Evolutionary conservation across 2,888 invertebrate species (phyloP).

Genomic region (Sphaerophoria taeniata): DNA sequence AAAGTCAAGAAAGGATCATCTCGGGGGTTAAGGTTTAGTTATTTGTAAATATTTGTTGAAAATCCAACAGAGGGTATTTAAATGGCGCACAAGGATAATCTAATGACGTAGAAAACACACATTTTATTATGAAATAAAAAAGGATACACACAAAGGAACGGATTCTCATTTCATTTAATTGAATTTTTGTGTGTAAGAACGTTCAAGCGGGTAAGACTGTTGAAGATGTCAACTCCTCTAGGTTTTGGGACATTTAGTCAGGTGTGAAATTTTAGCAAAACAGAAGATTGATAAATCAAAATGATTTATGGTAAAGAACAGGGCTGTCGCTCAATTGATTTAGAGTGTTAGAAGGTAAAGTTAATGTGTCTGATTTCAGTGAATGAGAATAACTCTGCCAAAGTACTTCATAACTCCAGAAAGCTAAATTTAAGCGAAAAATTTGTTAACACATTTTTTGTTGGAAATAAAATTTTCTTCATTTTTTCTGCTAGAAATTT

Average conservation of each 20-base stretch:
- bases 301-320: no score
- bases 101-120: conserved; percentile 70
- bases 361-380: no score
- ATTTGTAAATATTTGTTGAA: conserved; percentile 64
- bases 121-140: conserved; percentile 50
- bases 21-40: conserved; percentile 39
- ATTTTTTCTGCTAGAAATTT: no score
- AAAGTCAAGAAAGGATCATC: conserved; percentile 21
- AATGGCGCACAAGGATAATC: conserved; percentile 22
- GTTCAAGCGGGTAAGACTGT: no score
- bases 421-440: no score
- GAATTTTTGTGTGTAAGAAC: conserved; percentile 25
- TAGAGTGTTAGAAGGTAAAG: no score
- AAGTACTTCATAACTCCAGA: no score
- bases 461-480: no score
- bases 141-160: conserved; percentile 20
- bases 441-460: no score
- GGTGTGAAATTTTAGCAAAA: conserved; percentile 31
- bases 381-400: no score
- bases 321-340: no score
- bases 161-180: conserved; percentile 70
- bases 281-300: conserved; percentile 2
- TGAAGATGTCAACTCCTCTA: no score
- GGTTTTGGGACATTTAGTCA: conserved; percentile 9
- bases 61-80: conserved; percentile 38